Conservation (phyloP, 2,113 vertebrate genomes). For the Channa maculata region DNA sequence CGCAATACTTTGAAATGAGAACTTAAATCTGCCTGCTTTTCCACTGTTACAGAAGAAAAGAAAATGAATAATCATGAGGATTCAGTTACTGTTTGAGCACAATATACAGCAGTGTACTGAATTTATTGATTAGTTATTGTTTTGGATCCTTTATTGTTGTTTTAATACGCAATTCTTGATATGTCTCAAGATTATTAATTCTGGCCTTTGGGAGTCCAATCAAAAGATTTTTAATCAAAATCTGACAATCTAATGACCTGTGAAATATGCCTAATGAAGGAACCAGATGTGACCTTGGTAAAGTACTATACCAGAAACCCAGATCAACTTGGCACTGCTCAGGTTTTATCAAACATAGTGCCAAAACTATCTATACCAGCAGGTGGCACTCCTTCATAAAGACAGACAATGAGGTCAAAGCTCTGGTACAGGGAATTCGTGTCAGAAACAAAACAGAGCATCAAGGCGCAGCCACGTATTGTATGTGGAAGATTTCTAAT, state of each 20-base stretch:
- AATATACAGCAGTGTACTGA: background rate
- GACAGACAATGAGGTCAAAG: slow-evolving; percentile 2
- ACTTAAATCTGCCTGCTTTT: no score
- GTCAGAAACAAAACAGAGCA: slow-evolving; percentile 38
- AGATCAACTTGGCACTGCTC: background rate
- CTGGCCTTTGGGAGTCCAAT: slow-evolving; percentile 15
- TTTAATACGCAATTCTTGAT: slow-evolving; percentile 7
- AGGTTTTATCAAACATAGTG: background rate
- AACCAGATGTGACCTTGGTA: slow-evolving; percentile 39
- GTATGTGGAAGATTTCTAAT: slow-evolving; percentile 25
- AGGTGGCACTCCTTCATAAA: slow-evolving; percentile 66
- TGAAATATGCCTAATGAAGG: slow-evolving; percentile 46
- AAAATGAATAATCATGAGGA: background rate
- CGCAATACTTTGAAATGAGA: no score
- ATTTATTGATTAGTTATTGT: background rate
- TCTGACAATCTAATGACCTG: slow-evolving; percentile 5
- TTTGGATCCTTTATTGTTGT: background rate
- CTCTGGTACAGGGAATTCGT: slow-evolving; percentile 36
- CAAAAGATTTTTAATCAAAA: slow-evolving; percentile 31
- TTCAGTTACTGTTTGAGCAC: background rate
- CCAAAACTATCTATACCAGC: slow-evolving; percentile 41
- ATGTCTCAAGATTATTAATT: slow-evolving; percentile 15
- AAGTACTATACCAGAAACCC: background rate
- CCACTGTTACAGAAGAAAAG: background rate
- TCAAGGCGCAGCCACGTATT: slow-evolving; percentile 10